Conservation (phyloP, 2,113 vertebrate species). For the Burhinus bistriatus region DNA sequence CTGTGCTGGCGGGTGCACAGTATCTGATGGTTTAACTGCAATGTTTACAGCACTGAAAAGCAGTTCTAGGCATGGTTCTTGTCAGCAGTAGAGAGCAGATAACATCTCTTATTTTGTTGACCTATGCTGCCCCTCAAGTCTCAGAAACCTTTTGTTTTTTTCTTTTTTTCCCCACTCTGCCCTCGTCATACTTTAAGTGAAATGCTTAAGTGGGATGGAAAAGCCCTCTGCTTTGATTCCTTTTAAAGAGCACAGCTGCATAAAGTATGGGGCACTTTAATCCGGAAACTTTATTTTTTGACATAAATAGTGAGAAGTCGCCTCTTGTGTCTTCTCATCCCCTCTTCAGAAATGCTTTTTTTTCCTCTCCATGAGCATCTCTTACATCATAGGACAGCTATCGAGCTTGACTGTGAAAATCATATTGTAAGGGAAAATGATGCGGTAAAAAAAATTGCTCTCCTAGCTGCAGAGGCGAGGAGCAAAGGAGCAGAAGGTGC, state of each 20-base stretch:
- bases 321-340: not conserved
- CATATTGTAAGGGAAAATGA: not conserved
- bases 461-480: not conserved
- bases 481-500: not conserved
- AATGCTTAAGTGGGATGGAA: not conserved
- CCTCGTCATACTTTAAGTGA: not conserved
- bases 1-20: not conserved
- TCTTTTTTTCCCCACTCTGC: not conserved
- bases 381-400: not conserved
- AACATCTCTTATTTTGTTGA: not conserved
- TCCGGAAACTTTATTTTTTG: not conserved
- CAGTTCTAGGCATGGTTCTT: not conserved
- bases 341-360: not conserved
- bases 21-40: not conserved
- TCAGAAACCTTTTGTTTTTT: not conserved
- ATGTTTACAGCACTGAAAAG: not conserved
- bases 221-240: not conserved
- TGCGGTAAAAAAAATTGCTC: rapidly evolving
- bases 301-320: not conserved
- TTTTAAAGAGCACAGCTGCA: not conserved
- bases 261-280: not conserved
- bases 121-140: not conserved
- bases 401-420: rapidly evolving
- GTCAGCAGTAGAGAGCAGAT: not conserved
- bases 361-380: rapidly evolving